Evolutionary conservation across 2,113 vertebrate genomes (phyloP), one percentile per base, ranked within the genome.

Genomic region (Apus apus): DNA sequence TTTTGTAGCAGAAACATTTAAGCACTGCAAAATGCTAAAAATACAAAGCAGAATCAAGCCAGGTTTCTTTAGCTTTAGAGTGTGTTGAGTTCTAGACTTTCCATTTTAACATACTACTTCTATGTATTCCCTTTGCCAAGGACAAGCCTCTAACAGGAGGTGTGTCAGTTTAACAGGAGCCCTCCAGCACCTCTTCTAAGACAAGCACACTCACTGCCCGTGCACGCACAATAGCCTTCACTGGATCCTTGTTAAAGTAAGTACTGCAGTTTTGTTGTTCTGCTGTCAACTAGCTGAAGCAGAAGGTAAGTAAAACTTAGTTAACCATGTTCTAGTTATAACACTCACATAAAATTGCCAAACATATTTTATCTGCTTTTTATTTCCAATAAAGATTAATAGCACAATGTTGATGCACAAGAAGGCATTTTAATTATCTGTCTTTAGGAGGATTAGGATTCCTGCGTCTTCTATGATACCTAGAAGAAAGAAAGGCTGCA

Each of bases 401-500:
- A 79, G 57, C 36, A 56, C 74, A 70, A 72, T 50, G n/a, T 34
- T 67, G 46, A 56, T 8, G 71, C 65, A 79, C 27, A 87, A 54
- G 50, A 81, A 68, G 25, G 85, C 53, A 43, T 92, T 65, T 67
- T 64, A 16, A 8, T 95, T 85, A 98, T 82, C 97, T 77, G 46
- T 98, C 97, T 82, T 97, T 97, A 32, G 96, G 95, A 80, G 92
- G 87, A 85, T 97, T 96, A 43, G 91, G 96, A 83, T 98, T 96
- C 94, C 15, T 98, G 74, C 97, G 97, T 93, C 97, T 96, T 91
- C 92, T 97, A 0, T 97, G 97, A 70, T 97, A 98, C 82, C 97
- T 98, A 45, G 66, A 95, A 96, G 76, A 40, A 64, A 80, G 85
- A 60, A 50, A 50, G 26, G 32, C 57, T n/a, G 53, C 54, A 79